Conservation (phyloP, 2,113 vertebrate species). For the Erythrolamprus reginae region DNA sequence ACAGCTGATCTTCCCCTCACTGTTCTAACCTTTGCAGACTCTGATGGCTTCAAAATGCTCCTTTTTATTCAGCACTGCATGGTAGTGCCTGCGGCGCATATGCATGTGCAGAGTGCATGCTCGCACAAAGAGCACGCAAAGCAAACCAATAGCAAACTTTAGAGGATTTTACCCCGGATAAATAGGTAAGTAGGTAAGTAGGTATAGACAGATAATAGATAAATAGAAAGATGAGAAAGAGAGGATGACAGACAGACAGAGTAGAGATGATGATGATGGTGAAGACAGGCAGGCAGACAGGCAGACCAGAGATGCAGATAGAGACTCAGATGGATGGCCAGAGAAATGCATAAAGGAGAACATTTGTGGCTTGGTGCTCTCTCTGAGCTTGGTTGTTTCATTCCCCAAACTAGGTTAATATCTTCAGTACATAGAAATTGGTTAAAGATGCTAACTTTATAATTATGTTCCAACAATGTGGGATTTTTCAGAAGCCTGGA, state of each 20-base stretch:
- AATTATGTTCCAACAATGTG: neutral
- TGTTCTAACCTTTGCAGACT: too few relatives aligned
- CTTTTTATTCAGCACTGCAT: too few relatives aligned
- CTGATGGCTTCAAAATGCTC: too few relatives aligned
- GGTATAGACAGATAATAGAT: neutral
- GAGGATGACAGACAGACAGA: too few relatives aligned
- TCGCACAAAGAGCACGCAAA: too few relatives aligned
- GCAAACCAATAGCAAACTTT: too few relatives aligned
- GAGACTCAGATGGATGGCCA: fast-evolving
- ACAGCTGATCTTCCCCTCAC: too few relatives aligned
- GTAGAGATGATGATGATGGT: too few relatives aligned
- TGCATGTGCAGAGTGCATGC: too few relatives aligned
- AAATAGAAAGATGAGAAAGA: neutral
- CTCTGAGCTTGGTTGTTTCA: neutral
- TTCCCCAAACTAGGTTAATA: neutral
- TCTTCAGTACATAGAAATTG: neutral
- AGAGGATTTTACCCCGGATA: too few relatives aligned
- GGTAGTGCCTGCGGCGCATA: too few relatives aligned
- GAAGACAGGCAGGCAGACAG: neutral
- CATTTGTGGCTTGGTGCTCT: neutral
- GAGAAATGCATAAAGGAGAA: neutral
- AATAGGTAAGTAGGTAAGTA: too few relatives aligned
- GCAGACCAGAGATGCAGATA: neutral
- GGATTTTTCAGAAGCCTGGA: neutral
- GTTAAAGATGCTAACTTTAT: neutral